phyloP scores from a whole-genome alignment of 2,113 vertebrate genomes.

The Ptilonorhynchus violaceus region DNA sequence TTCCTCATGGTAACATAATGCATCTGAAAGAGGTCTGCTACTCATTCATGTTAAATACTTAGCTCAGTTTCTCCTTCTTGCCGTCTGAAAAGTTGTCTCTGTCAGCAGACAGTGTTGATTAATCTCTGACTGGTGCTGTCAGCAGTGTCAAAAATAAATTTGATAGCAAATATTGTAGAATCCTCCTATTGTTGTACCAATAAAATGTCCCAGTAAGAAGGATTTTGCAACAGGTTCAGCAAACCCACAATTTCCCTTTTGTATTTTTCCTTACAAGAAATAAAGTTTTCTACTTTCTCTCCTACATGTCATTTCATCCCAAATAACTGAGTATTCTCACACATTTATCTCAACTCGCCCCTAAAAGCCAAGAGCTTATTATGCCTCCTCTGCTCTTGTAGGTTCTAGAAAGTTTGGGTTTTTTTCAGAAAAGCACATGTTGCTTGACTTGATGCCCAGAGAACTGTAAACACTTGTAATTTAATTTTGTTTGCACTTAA shows the following conservation, averaged over 20 bases:
- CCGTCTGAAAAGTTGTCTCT: background rate
- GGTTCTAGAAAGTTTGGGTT: background rate
- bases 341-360: background rate
- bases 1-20: background rate
- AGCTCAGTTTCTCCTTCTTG: background rate
- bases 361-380: background rate
- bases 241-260: background rate
- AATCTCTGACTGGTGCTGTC: background rate
- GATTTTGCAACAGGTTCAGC: background rate
- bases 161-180: background rate
- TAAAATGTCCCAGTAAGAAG: background rate
- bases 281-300: background rate
- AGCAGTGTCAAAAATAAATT: background rate
- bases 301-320: background rate
- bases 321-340: background rate
- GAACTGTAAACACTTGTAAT: background rate
- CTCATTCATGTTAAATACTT: background rate
- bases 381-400: background rate
- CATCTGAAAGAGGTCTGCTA: background rate
- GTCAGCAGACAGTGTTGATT: background rate
- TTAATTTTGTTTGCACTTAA: background rate
- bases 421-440: background rate
- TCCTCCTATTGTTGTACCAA: background rate
- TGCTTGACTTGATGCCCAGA: background rate
- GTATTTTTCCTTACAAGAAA: background rate